A percentile compares a stretch with the other conserved stretches of the same genome.
These are phyloP conservation scores for Caerostris darwini DNA, from an alignment of 1,140 invertebrate species.

Conservation along the genomic window DNA sequence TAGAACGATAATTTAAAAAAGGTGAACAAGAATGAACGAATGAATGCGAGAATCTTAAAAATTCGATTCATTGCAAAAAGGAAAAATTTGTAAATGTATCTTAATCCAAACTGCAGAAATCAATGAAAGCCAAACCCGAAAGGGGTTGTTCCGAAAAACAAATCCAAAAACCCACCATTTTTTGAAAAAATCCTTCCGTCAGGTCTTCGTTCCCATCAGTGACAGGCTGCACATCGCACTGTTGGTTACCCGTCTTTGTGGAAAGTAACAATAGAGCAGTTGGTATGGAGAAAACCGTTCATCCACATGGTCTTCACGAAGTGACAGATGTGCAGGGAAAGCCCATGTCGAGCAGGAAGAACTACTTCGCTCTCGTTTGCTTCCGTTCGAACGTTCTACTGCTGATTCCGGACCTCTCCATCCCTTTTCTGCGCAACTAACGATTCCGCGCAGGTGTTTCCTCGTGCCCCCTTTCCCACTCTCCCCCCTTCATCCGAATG, in stretches of 20 bases:
- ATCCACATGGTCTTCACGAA: conserved; percentile 44
- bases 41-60: no score
- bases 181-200: conserved; percentile 46
- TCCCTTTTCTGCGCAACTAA: conserved; percentile 42
- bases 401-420: neutral
- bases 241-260: conserved; percentile 68
- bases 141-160: no score
- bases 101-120: no score
- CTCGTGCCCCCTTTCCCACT: neutral
- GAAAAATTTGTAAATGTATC: no score
- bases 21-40: no score
- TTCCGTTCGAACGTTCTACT: neutral
- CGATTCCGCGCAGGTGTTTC: conserved; percentile 36
- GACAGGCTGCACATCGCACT: conserved; percentile 53
- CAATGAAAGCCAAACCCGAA: no score
- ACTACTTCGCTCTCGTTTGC: conserved; percentile 7
- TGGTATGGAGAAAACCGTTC: neutral
- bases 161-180: conserved; percentile 48
- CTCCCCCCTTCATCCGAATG: neutral
- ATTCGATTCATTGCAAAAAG: no score
- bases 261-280: neutral
- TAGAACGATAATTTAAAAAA: no score
- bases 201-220: conserved; percentile 49
- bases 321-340: conserved; percentile 52
- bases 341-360: conserved; percentile 3